These are phyloP conservation scores for Trochalopteron elliotii DNA, from an alignment of 2,113 vertebrate species.

Conservation along the genomic window DNA sequence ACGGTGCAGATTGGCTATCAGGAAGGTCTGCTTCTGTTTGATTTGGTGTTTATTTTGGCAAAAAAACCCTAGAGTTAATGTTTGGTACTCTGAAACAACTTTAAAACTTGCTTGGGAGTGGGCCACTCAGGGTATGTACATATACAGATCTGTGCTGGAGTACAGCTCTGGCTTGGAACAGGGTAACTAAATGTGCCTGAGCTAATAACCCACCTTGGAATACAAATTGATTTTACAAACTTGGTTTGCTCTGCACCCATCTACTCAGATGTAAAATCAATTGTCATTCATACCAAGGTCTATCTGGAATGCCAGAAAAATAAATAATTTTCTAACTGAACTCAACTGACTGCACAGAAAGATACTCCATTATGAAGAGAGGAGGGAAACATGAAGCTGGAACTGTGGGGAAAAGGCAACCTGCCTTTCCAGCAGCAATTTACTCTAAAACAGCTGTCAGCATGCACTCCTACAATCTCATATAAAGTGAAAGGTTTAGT, in stretches of 20 bases:
- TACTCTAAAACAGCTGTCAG: background rate
- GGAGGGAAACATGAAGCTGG: background rate
- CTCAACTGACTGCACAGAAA: background rate
- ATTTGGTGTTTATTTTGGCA: conserved; percentile 61
- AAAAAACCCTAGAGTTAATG: background rate
- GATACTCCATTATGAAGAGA: background rate
- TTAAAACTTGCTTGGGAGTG: conserved; percentile 38
- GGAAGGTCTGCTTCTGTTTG: conserved; percentile 8
- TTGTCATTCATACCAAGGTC: background rate
- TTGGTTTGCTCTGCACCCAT: background rate
- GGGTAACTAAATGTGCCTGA: background rate
- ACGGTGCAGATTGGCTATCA: background rate
- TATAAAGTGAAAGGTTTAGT: background rate
- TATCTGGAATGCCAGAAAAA: background rate
- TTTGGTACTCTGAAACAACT: conserved; percentile 58
- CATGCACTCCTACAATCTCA: background rate
- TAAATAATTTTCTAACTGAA: background rate
- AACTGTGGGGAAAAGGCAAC: background rate
- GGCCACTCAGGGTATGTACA: background rate
- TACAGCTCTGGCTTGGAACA: background rate
- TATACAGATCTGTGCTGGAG: background rate
- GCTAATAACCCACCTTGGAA: background rate
- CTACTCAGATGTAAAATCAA: background rate
- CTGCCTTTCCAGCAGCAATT: background rate
- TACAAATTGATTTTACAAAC: background rate